These are phyloP conservation scores for Macrostomum cliftonense DNA, from an alignment of 2,888 invertebrate species.

Conservation along the genomic window DNA sequence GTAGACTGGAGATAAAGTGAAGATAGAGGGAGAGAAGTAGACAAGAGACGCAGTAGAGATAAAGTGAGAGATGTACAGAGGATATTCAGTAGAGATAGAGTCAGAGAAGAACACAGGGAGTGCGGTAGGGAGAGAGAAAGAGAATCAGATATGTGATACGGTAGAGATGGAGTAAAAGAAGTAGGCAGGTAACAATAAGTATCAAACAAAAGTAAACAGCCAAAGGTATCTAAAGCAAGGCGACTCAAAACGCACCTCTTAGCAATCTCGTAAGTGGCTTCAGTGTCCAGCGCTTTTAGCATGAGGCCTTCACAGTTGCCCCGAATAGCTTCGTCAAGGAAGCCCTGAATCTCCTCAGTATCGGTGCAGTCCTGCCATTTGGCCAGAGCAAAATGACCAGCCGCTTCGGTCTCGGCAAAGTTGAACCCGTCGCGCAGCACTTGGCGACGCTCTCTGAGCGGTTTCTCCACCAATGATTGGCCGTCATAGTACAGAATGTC, in stretches of 20 bases:
- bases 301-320: constrained; percentile 94
- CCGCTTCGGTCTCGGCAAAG: constrained; percentile 23
- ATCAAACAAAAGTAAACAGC: neutral
- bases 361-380: constrained; percentile 57
- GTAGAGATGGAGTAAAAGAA: neutral
- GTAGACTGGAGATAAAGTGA: too few species aligned
- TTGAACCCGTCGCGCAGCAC: constrained; percentile 42
- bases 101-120: too few species aligned
- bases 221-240: neutral
- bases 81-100: too few species aligned
- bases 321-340: constrained; percentile 70
- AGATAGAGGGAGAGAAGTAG: too few species aligned
- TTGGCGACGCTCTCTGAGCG: constrained; percentile 55
- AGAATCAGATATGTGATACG: neutral
- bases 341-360: constrained; percentile 76
- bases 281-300: constrained; percentile 76
- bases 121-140: neutral
- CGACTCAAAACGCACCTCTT: constrained; percentile 51
- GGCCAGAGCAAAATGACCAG: constrained; percentile 72
- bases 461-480: constrained; percentile 55
- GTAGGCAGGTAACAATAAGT: too few species aligned
- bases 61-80: too few species aligned
- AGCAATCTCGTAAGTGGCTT: constrained; percentile 89
- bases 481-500: constrained; percentile 83
- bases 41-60: too few species aligned